Conservation (phyloP, 23 tunicate species). For the Oikopleura dioica region DNA sequence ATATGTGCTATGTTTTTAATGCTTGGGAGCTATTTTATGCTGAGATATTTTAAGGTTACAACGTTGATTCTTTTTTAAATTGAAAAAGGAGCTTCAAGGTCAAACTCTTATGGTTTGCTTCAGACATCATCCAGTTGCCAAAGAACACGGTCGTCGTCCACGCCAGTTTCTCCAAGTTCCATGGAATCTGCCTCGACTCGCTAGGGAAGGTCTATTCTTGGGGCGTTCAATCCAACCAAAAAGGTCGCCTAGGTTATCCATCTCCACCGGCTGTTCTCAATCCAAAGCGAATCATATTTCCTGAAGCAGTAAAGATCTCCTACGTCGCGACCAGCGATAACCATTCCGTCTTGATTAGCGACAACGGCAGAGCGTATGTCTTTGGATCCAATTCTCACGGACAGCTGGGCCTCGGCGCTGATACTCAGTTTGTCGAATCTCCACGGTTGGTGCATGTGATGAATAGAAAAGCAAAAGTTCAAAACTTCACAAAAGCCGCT, state of each 20-base stretch:
- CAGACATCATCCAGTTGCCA: neutral
- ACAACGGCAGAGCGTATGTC: neutral
- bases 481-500: neutral
- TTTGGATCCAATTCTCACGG: neutral
- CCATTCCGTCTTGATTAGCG: neutral
- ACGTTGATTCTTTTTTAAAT: too few relatives aligned
- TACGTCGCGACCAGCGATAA: neutral
- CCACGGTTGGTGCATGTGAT: neutral
- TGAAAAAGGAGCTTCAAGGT: too few relatives aligned
- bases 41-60: too few relatives aligned
- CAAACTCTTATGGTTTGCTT: too few relatives aligned
- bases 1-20: too few relatives aligned
- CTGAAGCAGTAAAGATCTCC: neutral
- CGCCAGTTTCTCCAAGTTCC: neutral
- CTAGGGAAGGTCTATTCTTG: neutral
- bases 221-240: constrained; percentile 12
- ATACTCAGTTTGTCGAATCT: neutral
- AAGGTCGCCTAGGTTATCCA: neutral
- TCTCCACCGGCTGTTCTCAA: neutral
- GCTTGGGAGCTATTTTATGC: too few relatives aligned
- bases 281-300: neutral
- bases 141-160: neutral
- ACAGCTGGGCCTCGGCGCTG: neutral
- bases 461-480: neutral
- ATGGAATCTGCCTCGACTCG: neutral